Conservation (phyloP, 2,113 vertebrate species). For the Ornithorhynchus anatinus region DNA sequence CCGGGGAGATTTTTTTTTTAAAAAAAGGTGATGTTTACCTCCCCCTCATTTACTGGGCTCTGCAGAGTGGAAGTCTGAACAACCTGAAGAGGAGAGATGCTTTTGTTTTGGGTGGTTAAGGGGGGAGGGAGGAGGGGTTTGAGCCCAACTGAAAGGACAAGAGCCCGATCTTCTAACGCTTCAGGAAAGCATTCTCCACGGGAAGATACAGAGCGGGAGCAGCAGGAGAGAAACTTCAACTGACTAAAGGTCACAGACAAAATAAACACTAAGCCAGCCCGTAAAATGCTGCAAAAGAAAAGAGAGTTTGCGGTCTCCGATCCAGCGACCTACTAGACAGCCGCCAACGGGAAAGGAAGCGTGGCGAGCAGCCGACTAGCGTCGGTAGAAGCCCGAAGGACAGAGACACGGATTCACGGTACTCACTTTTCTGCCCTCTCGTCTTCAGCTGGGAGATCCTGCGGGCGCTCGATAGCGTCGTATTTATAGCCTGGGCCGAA, state of each 20-base stretch:
- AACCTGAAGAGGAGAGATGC: too few relatives aligned
- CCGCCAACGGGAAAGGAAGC: neutral
- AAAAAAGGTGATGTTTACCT: too few relatives aligned
- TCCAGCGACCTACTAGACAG: neutral
- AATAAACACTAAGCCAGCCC: neutral
- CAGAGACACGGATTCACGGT: neutral
- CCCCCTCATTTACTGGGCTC: too few relatives aligned
- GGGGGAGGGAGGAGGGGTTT: too few relatives aligned
- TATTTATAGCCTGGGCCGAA: constrained; percentile 49
- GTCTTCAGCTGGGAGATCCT: constrained; percentile 48
- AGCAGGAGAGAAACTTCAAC: neutral
- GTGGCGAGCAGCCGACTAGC: neutral
- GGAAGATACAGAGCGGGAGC: neutral
- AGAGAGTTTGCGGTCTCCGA: neutral
- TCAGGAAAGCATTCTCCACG: neutral
- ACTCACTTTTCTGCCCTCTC: constrained; percentile 69
- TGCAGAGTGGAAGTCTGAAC: too few relatives aligned
- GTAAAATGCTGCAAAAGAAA: neutral
- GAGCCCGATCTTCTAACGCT: too few relatives aligned
- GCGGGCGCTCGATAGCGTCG: constrained; percentile 29
- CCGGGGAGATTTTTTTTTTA: too few relatives aligned
- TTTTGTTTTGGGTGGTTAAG: too few relatives aligned
- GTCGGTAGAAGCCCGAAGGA: neutral
- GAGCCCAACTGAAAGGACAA: too few relatives aligned
- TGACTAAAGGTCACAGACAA: neutral